A percentile compares a stretch with the other conserved stretches of the same genome.
Conservation (phyloP, 1,140 invertebrate genomes). For the Dendroctonus valens region DNA sequence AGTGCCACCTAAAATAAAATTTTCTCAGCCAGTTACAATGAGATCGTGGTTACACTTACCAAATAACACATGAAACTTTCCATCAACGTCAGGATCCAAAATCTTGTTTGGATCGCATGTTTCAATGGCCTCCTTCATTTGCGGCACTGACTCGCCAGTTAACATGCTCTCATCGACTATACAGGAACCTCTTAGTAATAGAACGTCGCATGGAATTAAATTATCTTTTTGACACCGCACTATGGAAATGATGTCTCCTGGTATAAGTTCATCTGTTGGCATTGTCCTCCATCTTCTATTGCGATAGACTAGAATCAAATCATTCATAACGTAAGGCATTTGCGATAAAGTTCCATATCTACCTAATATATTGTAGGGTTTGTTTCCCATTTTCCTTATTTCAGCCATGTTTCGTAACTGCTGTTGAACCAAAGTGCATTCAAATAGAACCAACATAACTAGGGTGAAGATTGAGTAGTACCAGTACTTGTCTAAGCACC, state of each 20-base stretch:
- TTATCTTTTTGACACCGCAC: conserved; percentile 85
- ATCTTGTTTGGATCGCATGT: conserved; percentile 59
- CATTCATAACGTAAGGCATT: no score
- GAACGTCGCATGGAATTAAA: conserved; percentile 94
- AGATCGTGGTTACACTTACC: conserved; percentile 53
- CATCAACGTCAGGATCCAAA: conserved; percentile 84
- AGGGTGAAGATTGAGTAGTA: conserved; percentile 98
- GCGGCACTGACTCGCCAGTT: conserved; percentile 91
- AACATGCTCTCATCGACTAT: conserved; percentile 51
- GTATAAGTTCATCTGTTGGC: conserved; percentile 83
- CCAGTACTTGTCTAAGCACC: conserved; percentile 99
- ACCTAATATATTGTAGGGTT: conserved; percentile 79
- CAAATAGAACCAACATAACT: conserved; percentile 96
- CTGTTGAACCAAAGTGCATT: conserved; percentile 97
- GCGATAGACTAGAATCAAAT: conserved; percentile 74
- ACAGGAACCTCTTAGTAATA: conserved; percentile 70
- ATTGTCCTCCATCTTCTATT: conserved; percentile 90
- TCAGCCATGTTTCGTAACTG: conserved; percentile 98
- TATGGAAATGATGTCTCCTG: conserved; percentile 96
- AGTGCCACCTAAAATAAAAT: conserved; percentile 64
- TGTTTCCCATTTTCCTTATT: conserved; percentile 99
- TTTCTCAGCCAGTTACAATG: neutral
- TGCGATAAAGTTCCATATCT: neutral
- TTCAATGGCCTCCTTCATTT: conserved; percentile 98
- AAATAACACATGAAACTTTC: conserved; percentile 92